Conservation (phyloP, 2,888 invertebrate genomes). For the Oegoconia quadripuncta region DNA sequence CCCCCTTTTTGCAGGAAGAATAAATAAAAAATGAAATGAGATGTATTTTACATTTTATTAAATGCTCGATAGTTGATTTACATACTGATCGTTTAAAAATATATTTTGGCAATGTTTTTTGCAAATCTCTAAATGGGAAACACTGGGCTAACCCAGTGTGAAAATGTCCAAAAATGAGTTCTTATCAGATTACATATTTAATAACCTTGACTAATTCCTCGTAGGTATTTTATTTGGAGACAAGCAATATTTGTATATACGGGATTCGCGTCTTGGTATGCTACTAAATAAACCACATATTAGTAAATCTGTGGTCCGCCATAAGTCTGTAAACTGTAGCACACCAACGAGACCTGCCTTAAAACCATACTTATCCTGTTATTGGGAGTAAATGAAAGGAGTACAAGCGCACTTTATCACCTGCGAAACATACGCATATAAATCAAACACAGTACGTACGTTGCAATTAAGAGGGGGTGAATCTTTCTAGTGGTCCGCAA, state of each 20-base stretch:
- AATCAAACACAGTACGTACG: conserved; percentile 37
- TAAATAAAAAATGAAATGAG: no score
- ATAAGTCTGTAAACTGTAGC: background rate
- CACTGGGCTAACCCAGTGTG: no score
- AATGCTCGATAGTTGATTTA: no score
- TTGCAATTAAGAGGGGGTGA: conserved; percentile 53
- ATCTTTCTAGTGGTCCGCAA: conserved; percentile 39
- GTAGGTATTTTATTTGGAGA: background rate
- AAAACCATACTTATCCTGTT: conserved; percentile 24
- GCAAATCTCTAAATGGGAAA: no score
- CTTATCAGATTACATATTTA: no score
- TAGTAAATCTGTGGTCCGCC: background rate
- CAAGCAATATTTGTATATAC: background rate
- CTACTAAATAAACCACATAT: no score
- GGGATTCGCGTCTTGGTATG: background rate
- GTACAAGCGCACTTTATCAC: conserved; percentile 45
- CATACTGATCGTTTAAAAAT: no score
- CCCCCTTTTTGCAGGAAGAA: no score
- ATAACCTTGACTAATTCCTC: no score
- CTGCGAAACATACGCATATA: conserved; percentile 33
- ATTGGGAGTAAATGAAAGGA: conserved; percentile 41
- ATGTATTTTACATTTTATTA: no score
- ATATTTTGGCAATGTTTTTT: no score
- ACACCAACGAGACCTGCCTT: background rate
- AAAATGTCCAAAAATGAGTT: no score